Conservation (phyloP, 1,140 invertebrate genomes). For the Trachymyrmex septentrionalis region DNA sequence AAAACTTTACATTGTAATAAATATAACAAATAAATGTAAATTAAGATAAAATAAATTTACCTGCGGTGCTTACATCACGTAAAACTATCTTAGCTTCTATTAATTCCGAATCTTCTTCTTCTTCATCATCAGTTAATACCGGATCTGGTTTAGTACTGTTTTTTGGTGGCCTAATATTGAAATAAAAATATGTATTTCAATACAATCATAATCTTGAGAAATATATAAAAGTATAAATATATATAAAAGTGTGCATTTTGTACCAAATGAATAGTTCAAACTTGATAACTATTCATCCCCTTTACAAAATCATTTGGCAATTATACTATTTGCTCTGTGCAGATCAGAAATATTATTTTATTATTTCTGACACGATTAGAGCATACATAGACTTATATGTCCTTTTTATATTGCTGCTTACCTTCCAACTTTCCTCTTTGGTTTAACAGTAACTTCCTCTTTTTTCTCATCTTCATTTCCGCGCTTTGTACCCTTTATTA, state of each 20-base stretch:
- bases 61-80: slow-evolving; percentile 83
- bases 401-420: slow-evolving; percentile 56
- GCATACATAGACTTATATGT: slow-evolving; percentile 65
- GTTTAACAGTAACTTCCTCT: slow-evolving; percentile 81
- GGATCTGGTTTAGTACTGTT: slow-evolving; percentile 77
- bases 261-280: slow-evolving; percentile 81
- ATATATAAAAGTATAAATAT: background rate
- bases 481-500: slow-evolving; percentile 78
- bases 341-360: slow-evolving; percentile 81
- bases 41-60: slow-evolving; percentile 65
- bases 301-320: slow-evolving; percentile 72
- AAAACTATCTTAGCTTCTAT: slow-evolving; percentile 87
- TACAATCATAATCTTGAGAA: background rate
- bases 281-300: slow-evolving; percentile 80
- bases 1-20: slow-evolving; percentile 25
- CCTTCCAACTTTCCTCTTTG: slow-evolving; percentile 85
- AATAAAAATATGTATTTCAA: slow-evolving; percentile 31
- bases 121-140: slow-evolving; percentile 83
- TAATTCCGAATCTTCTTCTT: slow-evolving; percentile 86
- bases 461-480: slow-evolving; percentile 80
- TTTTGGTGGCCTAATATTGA: slow-evolving; percentile 81
- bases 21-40: slow-evolving; percentile 2
- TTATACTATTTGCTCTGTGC: slow-evolving; percentile 83
- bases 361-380: slow-evolving; percentile 82
- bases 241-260: slow-evolving; percentile 78